Base-by-base conservation (phyloP, 2,113 vertebrate species). In the Vicugna pacos region DNA sequence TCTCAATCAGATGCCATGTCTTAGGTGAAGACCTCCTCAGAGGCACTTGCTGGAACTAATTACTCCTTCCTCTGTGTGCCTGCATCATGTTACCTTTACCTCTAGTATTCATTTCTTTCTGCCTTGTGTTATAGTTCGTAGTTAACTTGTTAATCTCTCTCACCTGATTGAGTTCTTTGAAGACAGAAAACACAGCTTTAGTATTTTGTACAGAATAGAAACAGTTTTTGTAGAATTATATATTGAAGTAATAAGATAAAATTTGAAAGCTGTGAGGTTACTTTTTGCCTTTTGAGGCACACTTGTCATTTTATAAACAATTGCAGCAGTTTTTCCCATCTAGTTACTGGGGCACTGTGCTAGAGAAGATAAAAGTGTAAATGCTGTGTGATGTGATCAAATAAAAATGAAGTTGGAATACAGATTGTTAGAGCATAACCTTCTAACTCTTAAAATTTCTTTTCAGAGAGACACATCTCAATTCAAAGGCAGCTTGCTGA, bases 401-500 rank as follows among this genome's bases (percentile, higher is more conserved):
- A 46, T 89, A 69, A 83, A 91, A 92, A 22, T 86, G 52, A 26
- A 80, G 67, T 12, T 70, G 3, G 42, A 64, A 42, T 75, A 76
- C 28, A 77, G 87, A 58, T 81, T 88, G 11, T 73, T 96, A 46
- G 91, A 94, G n/a, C 30, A 22, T 26, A 11, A 30, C 81, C 62
- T 94, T 94, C 50, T 96, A 79, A 97, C 69, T 80, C 65, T 92
- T 96, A 56, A 58, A 92, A 38, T 96, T 97, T 62, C 48, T 75
- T 99, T 99, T 84, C 98, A 99, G 99, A 99, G 89, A 99, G 99
- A 98, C 99, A 99, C 94, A 98, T 99, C 93, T 99, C 99, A 84
- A 99, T 99, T 98, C 99, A 99, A 96, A 99, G 98, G 62, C 97
- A 98, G 11, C 98, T 99, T 96, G 98, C 99, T 67, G 99, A 99